Evolutionary conservation across 2,888 invertebrate genomes (phyloP).

Genomic region (Salticus scenicus): DNA sequence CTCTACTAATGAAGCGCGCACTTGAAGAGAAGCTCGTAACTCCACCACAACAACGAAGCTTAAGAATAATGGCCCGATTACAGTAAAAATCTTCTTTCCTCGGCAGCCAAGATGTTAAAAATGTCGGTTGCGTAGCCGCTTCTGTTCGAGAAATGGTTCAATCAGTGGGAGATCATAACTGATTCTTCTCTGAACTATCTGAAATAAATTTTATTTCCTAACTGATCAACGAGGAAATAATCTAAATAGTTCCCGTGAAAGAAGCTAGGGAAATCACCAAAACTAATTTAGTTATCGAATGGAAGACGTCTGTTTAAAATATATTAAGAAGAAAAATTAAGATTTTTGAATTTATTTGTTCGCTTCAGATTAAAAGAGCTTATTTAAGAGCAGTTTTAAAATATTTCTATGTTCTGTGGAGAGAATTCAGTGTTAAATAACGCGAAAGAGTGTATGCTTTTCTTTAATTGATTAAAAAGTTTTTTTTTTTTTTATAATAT

Average conservation of each 20-base stretch:
- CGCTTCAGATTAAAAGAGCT: too few species aligned
- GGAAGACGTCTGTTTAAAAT: too few species aligned
- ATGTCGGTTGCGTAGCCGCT: neutral
- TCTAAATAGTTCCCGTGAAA: neutral
- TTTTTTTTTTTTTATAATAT: too few species aligned
- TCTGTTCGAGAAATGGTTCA: neutral
- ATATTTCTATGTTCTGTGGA: too few species aligned
- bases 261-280: neutral
- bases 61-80: slow-evolving; percentile 64
- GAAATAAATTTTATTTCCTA: neutral
- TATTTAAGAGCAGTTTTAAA: too few species aligned
- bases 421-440: too few species aligned
- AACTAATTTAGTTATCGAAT: neutral
- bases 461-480: too few species aligned
- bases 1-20: slow-evolving; percentile 60
- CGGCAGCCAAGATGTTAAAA: neutral
- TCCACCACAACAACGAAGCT: slow-evolving; percentile 18
- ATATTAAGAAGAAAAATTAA: too few species aligned
- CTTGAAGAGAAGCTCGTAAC: slow-evolving; percentile 52
- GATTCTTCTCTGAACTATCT: neutral
- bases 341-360: too few species aligned
- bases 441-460: too few species aligned
- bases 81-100: neutral
- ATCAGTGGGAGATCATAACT: neutral
- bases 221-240: neutral